phyloP scores from a whole-genome alignment of 1,140 invertebrate species.

The Bombus terrestris region DNA sequence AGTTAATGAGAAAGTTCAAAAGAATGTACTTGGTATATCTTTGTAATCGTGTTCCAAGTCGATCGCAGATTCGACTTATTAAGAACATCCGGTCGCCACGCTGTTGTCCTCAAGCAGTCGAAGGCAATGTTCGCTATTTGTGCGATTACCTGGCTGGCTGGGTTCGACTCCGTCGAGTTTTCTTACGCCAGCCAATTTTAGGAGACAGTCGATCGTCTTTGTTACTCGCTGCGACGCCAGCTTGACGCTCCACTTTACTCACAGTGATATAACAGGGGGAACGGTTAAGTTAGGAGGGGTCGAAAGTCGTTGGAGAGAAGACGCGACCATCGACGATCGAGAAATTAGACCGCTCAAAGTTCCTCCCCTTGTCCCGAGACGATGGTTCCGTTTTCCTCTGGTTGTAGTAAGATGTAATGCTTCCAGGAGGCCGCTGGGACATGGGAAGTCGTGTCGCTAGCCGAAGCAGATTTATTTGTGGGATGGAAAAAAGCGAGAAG shows the following conservation, averaged over 20 bases:
- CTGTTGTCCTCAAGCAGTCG: conserved; percentile 25
- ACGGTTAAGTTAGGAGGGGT: not conserved
- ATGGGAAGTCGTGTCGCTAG: conserved; percentile 5
- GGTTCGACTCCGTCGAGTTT: conserved; percentile 56
- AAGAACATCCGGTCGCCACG: conserved; percentile 14
- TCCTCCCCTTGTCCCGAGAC: conserved; percentile 31
- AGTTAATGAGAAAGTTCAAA: not conserved
- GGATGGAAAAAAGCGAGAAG: not conserved
- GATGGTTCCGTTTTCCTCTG: conserved; percentile 28
- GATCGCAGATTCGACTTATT: not conserved
- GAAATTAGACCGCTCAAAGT: conserved; percentile 62
- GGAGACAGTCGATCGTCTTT: conserved; percentile 52
- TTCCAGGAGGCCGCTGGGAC: conserved; percentile 29
- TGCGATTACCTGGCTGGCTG: conserved; percentile 71
- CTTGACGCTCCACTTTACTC: conserved; percentile 62
- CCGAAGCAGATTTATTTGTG: conserved; percentile 34
- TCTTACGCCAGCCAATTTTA: conserved; percentile 71
- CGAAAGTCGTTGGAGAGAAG: conserved; percentile 31
- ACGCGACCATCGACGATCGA: conserved; percentile 36
- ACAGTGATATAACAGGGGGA: not conserved
- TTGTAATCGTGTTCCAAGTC: not conserved
- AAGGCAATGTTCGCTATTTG: conserved; percentile 63
- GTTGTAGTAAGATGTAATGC: conserved; percentile 39
- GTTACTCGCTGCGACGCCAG: conserved; percentile 6
- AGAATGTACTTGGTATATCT: not conserved